Base-by-base conservation (phyloP, 1,140 invertebrate genomes). In the Tigriopus japonicus region DNA sequence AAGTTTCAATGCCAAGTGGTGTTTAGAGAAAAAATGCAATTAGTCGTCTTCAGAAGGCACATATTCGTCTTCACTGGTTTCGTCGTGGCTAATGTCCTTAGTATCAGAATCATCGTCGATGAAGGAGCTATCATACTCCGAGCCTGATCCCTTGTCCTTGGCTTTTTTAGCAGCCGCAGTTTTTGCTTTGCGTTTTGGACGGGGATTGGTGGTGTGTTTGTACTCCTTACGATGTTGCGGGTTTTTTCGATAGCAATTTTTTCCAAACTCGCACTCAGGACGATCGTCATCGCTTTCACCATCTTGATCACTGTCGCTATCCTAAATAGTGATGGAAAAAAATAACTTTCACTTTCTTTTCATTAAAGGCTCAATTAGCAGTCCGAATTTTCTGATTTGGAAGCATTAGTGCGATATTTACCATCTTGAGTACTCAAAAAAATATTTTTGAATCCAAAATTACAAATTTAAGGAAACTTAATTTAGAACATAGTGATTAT, bases 211-310 rank as follows among this genome's bases (percentile, higher is more conserved):
- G 1, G 69, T 70, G 64, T 78, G 77, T 64, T 74, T 76, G 59
- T 68, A 78, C 15, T 75, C 65, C 59, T 63, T 61, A 59, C 68
- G 70, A 60, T 78, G 77, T 13, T 74, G 67, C 10, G 68, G 64
- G 68, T 78, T 78, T 58, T 69, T 73, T 28, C 77, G 70, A 64
- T 77, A 77, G 65, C 77, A 78, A 10, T 63, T 59, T 10, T 67
- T 63, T 10, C 78, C 77, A 63, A 74, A 78, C 17, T 69, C 69
- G 68, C 78, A 78, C 59, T 74, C 68, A 9, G 75, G 71, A 52
- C 73, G 70, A 41, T 71, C 63, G 63, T 77, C 74, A 43, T 72
- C 67, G 13, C 28, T 35, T 35, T 9, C 28, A 35, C 3, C 28
- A 35, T 3, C 9, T 9, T 35, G 28, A 9, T 35, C 28, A 35